A percentile compares a stretch with the other conserved stretches of the same genome.
phyloP scores from a whole-genome alignment of 1,140 invertebrate species.

The Achatina immaculata region DNA sequence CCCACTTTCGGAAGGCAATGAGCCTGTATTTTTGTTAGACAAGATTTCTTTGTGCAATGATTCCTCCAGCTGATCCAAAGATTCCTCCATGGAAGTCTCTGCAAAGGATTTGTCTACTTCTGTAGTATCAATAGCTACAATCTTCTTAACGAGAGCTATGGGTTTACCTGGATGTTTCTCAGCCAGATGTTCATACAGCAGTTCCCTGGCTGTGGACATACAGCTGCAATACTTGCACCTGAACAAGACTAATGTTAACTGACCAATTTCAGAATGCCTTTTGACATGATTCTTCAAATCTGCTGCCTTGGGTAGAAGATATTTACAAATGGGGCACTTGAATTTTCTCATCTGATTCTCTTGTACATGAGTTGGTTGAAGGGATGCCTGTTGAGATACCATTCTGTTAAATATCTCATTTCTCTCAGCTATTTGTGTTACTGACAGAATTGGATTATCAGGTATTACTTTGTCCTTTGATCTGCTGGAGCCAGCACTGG shows the following conservation, averaged over 20 bases:
- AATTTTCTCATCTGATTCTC: conserved; percentile 48
- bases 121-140: conserved; percentile 45
- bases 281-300: conserved; percentile 49
- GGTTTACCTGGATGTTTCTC: conserved; percentile 48
- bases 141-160: conserved; percentile 47
- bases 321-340: conserved; percentile 49
- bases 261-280: conserved; percentile 46
- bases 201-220: conserved; percentile 46
- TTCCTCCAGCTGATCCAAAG: conserved; percentile 32
- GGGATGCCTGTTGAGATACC: conserved; percentile 33
- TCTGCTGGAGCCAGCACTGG: neutral
- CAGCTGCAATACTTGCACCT: conserved; percentile 49
- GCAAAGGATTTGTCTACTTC: conserved; percentile 47
- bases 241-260: conserved; percentile 48
- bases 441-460: neutral
- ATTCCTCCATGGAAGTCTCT: conserved; percentile 45
- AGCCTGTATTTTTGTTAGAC: neutral
- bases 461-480: neutral
- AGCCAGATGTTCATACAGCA: conserved; percentile 44
- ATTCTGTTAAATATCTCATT: conserved; percentile 31
- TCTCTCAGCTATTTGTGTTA: conserved; percentile 18
- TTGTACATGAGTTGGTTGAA: conserved; percentile 28
- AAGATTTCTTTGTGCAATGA: conserved; percentile 31
- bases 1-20: neutral
- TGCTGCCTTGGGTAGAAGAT: conserved; percentile 49